Evolutionary conservation across 64 coral and sea anemone species (phyloP), one percentile per base, ranked within the genome.

Genomic region (Stichodactyla mertensii): DNA sequence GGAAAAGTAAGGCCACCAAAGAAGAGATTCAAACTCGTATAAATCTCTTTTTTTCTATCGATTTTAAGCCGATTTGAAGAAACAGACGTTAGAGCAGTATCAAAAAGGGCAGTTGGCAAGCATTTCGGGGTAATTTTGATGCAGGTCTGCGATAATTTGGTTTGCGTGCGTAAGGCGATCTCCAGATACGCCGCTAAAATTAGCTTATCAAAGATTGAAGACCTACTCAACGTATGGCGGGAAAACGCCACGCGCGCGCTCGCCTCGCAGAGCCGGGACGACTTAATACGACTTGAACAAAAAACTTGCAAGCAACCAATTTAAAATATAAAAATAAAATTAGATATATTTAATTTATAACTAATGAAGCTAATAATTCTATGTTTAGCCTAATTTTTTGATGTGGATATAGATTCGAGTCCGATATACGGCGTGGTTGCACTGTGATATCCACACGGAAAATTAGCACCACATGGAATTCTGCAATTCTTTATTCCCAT

Each of bases 191-290:
- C n/a, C n/a, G 54, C 78, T 51, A 22, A 81, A 81, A 81, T 81
- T 81, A 81, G 78, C 78, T 81, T 81, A 81, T 81, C 78, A 81
- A 81, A 81, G 78, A 81, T 81, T 81, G 45, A 81, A 52, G 78
- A 81, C 78, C 78, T 13, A 81, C 78, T 81, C 78, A 81, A 22
- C 5, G 16, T 54, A 81, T 81, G 78, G 78, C 78, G 78, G 78
- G 78, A 81, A 81, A 81, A 81, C 6, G 7, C 52, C 52, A 54
- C 16, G 52, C 78, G 78, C 69, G 78, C 78, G 78, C 36, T 45
- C 19, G 78, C 26, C 62, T 74, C 69, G 69, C 24, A 74, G n/a
- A 20, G 36, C 11, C 24, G 69, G 69, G 12, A 74, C 11, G 26
- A 31, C 24, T 23, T 2, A 70, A 23, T 70, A 11, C 56, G 22